Evolutionary conservation across 2,797 vertebrate species (phyloP), one percentile per base, ranked within the genome.

Genomic region (Bovichtus variegatus): DNA sequence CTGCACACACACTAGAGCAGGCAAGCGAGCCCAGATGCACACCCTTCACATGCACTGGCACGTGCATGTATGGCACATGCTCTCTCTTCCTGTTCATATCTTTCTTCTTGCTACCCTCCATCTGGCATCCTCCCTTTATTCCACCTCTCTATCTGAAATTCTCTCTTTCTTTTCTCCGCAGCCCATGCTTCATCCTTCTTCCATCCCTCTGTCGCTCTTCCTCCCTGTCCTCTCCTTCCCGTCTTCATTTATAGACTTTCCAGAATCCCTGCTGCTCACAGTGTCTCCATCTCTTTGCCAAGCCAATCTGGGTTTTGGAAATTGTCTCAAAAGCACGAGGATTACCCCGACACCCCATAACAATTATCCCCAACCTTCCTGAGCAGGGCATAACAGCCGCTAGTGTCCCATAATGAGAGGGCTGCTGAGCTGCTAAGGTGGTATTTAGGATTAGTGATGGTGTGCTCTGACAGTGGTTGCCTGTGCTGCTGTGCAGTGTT

Each of bases 281-380:
- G 55, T 60, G 62, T 76, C 75, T 81, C 70, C 55, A 43, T 75
- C 53, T 79, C 59, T 80, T 84, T 77, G 87, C 88, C 86, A 87
- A 85, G 75, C 68, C 81, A 86, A 84, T 83, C 46, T 3, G 71
- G 65, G 44, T 81, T 90, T 83, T 82, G 74, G 64, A 88, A 91
- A 81, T 51, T 68, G 59, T 67, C 73, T 83, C 34, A 68, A 82
- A 89, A 80, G 73, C 66, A 44, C 23, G 54, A 64, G 59, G 80
- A 87, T 89, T 90, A 87, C 79, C 83, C 71, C 76, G 81, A 80
- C 67, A 75, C 71, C 57, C 77, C 34, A 57, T 78, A 84, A 74
- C 71, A 80, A 71, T 87, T 82, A 84, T 74, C 84, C 86, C 70
- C 68, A 69, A 69, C 79, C 80, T 80, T 87, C 74, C 76, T 38